These are phyloP conservation scores for Meteorus colon DNA, from an alignment of 2,888 invertebrate species.

Conservation along the genomic window DNA sequence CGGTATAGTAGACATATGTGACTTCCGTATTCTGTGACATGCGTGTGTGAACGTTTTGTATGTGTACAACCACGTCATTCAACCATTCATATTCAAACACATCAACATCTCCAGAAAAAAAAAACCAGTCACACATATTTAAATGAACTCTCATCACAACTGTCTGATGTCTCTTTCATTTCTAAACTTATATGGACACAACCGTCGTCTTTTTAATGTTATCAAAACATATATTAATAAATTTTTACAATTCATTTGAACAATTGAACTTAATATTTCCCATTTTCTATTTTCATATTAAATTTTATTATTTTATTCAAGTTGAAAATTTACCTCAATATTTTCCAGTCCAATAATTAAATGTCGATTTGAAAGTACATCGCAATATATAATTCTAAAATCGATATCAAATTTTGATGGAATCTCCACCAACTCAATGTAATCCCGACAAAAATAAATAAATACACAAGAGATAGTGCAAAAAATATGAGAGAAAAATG, in stretches of 20 bases:
- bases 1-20: neutral
- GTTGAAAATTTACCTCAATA: neutral
- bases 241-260: too few relatives aligned
- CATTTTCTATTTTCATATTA: neutral
- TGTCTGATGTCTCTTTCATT: conserved; percentile 1
- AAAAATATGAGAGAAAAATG: neutral
- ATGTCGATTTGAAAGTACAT: neutral
- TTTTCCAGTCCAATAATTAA: neutral
- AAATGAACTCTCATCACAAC: neutral
- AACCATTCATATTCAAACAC: neutral
- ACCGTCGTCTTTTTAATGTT: too few relatives aligned
- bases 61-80: neutral
- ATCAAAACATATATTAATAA: too few relatives aligned
- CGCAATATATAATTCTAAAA: neutral
- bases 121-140: neutral
- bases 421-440: neutral
- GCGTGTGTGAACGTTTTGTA: neutral
- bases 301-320: conserved; percentile 1
- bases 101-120: neutral
- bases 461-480: neutral
- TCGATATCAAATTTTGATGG: neutral
- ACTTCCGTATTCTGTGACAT: conserved; percentile 5
- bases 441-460: neutral
- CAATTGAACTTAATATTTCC: too few relatives aligned
- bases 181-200: too few relatives aligned